Evolutionary conservation across 2,797 vertebrate species (phyloP).

Genomic region (Pelobates cultripes): DNA sequence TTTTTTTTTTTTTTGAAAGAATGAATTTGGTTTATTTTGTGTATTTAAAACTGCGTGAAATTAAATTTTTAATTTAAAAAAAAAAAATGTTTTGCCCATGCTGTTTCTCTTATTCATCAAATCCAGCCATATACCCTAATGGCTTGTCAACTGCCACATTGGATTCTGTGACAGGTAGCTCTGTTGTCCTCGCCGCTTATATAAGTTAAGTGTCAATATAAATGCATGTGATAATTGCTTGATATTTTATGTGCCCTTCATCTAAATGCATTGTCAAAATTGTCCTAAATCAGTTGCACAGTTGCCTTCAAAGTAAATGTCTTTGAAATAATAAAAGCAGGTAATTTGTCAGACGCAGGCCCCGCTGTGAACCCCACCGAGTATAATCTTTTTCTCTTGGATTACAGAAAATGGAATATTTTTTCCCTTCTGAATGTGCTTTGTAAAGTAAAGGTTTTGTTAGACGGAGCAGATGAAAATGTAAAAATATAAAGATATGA

Average conservation of each 20-base stretch:
- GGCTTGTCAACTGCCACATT: slow-evolving; percentile 36
- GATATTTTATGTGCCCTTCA: slow-evolving; percentile 55
- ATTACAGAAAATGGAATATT: slow-evolving; percentile 38
- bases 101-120: slow-evolving; percentile 55
- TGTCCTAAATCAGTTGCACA: slow-evolving; percentile 57
- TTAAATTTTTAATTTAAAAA: no score
- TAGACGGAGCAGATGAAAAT: slow-evolving; percentile 43
- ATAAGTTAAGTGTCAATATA: slow-evolving; percentile 55
- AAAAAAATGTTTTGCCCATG: background rate
- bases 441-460: slow-evolving; percentile 52
- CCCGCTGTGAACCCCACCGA: slow-evolving; percentile 45
- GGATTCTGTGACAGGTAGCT: slow-evolving; percentile 59
- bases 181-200: slow-evolving; percentile 57
- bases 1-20: background rate
- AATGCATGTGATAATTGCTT: slow-evolving; percentile 56
- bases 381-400: slow-evolving; percentile 50
- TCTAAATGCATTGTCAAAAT: slow-evolving; percentile 56
- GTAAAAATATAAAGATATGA: slow-evolving; percentile 38
- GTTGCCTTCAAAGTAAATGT: slow-evolving; percentile 59
- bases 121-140: slow-evolving; percentile 44
- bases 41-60: no score
- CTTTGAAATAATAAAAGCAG: slow-evolving; percentile 56
- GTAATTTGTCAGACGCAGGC: slow-evolving; percentile 49
- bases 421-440: slow-evolving; percentile 40
- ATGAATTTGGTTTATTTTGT: no score